Evolutionary conservation across 2,888 invertebrate species (phyloP).

Genomic region (Amblyjoppa fuscipennis): DNA sequence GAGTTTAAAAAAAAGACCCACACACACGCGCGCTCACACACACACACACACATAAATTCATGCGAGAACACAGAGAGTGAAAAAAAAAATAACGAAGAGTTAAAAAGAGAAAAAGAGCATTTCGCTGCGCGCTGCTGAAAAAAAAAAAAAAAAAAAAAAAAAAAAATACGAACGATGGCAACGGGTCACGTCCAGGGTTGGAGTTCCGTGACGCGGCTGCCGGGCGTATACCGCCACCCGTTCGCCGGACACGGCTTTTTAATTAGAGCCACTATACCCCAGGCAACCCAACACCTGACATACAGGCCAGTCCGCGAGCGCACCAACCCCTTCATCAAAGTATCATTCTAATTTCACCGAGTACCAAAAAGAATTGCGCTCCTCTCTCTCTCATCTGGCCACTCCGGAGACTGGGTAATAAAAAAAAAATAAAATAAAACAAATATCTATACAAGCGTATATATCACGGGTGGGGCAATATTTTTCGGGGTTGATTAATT

Average conservation of each 20-base stretch:
- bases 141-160: constrained; percentile 71
- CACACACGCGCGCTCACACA: constrained; percentile 49
- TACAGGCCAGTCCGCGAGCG: constrained; percentile 75
- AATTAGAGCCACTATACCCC: constrained; percentile 82
- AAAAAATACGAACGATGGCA: constrained; percentile 53
- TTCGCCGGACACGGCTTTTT: constrained; percentile 84
- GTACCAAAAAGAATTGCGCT: constrained; percentile 79
- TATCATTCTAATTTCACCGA: constrained; percentile 84
- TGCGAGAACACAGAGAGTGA: constrained; percentile 46
- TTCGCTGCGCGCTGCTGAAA: constrained; percentile 57
- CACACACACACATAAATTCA: constrained; percentile 11
- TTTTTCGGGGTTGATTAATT: constrained; percentile 48
- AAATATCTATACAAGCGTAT: constrained; percentile 58
- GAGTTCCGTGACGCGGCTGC: constrained; percentile 68
- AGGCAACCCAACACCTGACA: constrained; percentile 83
- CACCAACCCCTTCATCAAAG: constrained; percentile 83
- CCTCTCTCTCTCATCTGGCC: constrained; percentile 14
- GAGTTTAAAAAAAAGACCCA: constrained; percentile 49
- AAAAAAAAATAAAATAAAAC: constrained; percentile 32
- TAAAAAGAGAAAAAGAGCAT: constrained; percentile 69
- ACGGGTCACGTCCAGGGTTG: constrained; percentile 67
- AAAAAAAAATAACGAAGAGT: constrained; percentile 71
- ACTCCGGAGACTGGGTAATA: constrained; percentile 6
- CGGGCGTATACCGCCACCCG: constrained; percentile 50
- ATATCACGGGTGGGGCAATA: constrained; percentile 38